Percentiles rank a stretch among this genome's conserved stretches.
Conservation (phyloP, 2,888 invertebrate genomes). For the Carcina quercana region DNA sequence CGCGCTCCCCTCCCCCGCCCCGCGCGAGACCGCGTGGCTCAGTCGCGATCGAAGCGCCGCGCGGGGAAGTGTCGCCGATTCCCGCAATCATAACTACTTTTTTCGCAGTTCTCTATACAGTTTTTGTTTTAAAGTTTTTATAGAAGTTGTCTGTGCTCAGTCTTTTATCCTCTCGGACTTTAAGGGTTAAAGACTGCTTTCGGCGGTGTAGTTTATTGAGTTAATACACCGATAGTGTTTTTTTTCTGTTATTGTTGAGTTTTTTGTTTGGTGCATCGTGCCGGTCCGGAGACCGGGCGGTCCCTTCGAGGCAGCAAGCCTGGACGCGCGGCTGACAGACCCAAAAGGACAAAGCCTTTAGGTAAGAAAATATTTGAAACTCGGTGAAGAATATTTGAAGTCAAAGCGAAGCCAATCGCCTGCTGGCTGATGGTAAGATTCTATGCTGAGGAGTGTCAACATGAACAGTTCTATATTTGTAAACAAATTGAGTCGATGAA, state of each 20-base stretch:
- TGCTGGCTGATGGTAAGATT: conserved; percentile 6
- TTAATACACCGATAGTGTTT: conserved; percentile 67
- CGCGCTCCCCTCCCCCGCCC: conserved; percentile 31
- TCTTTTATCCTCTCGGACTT: conserved; percentile 50
- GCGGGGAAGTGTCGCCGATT: conserved; percentile 64
- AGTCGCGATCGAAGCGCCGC: conserved; percentile 65
- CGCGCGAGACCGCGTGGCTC: conserved; percentile 64
- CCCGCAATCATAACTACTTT: conserved; percentile 62
- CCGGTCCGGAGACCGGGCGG: conserved; percentile 63
- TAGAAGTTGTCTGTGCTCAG: conserved; percentile 61
- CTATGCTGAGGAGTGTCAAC: no score
- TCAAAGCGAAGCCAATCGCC: conserved; percentile 11
- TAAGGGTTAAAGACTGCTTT: conserved; percentile 51
- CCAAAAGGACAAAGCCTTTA: conserved; percentile 67
- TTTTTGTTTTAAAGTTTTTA: conserved; percentile 68
- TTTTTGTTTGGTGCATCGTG: conserved; percentile 72
- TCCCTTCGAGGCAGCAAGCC: conserved; percentile 58
- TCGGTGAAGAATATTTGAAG: conserved; percentile 12
- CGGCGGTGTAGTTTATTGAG: conserved; percentile 57
- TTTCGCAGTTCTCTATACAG: conserved; percentile 68
- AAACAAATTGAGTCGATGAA: no score
- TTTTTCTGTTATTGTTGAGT: conserved; percentile 71
- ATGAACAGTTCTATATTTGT: conserved; percentile 7
- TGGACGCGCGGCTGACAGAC: conserved; percentile 58
- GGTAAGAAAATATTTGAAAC: conserved; percentile 60